Percentiles rank a stretch among this genome's conserved stretches.
These are phyloP conservation scores for Cephalotes varians DNA, from an alignment of 2,888 invertebrate genomes.

Conservation along the genomic window DNA sequence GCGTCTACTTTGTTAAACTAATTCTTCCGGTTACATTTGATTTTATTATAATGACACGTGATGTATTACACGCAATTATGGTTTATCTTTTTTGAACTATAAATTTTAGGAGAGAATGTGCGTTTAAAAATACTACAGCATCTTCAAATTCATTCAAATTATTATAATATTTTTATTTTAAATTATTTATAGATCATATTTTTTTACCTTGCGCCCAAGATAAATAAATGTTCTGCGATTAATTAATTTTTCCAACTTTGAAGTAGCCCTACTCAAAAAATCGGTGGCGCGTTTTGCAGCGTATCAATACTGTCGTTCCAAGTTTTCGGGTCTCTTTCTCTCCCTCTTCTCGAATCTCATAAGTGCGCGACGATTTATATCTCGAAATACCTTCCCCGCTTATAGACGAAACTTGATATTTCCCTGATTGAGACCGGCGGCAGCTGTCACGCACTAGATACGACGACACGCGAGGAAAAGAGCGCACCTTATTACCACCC, in stretches of 20 bases:
- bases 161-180: background rate
- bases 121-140: background rate
- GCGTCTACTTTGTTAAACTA: background rate
- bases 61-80: background rate
- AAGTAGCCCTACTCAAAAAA: background rate
- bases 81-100: background rate
- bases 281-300: background rate
- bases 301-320: conserved; percentile 40
- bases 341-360: conserved; percentile 38
- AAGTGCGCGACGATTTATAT: conserved; percentile 57
- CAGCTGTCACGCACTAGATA: conserved; percentile 81
- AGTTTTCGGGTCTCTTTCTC: conserved; percentile 54
- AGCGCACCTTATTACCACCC: conserved; percentile 40
- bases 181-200: background rate
- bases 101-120: background rate
- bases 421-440: conserved; percentile 80
- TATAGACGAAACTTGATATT: conserved; percentile 80
- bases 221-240: too few relatives aligned
- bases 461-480: conserved; percentile 58
- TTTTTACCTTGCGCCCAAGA: too few relatives aligned
- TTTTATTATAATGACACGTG: background rate
- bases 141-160: background rate
- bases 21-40: background rate
- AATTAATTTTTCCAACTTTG: background rate
- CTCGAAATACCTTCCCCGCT: conserved; percentile 61